Base-by-base conservation (phyloP, 2,888 invertebrate species). In the Habroteleia sp. region DNA sequence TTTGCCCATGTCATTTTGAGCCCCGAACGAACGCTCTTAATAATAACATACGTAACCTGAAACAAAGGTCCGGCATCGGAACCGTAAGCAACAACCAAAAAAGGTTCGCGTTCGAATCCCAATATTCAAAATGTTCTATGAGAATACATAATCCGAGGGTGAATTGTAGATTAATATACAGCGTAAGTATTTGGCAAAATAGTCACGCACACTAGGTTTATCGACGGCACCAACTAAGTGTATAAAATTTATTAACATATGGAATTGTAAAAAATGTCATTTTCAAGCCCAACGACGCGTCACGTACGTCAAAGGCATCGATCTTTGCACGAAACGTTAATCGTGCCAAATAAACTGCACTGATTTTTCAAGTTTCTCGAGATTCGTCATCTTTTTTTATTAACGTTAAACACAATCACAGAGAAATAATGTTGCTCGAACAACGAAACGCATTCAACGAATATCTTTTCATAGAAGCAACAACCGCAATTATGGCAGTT, bases 191-290 rank as follows among this genome's bases (percentile, higher is more conserved):
- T 48, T 6, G 33, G 20, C 7, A 33, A 31, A 48, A 33, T 31
- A 48, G 31, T 50, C 50, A 50, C 35, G 50, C 50, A 35, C 50
- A 4, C 5, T 50, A 50, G 35, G 7, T 50, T 50, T 48, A 33
- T 23, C 14, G 35, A 35, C 8, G 8, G 50, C 35, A 50, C 35
- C n/a, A 35, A 35, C 13, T 50, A 23, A 5, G 25, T 13, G 42
- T 33, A 50, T 6, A 7, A 33, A 33, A 13, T 58, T 42, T 44
- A 58, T 44, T 58, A 10, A 35, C 23, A 46, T 60, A 44, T 60
- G 60, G 27, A 60, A 29, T 60, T 60, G 60, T 60, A 60, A 60
- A 60, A 33, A 8, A n/a, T n/a, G n/a, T n/a, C n/a, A n/a, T n/a
- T n/a, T n/a, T n/a, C n/a, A n/a, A n/a, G n/a, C n/a, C n/a, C n/a